phyloP scores from a whole-genome alignment of 2,797 vertebrate species.

The Sebastes alutus region DNA sequence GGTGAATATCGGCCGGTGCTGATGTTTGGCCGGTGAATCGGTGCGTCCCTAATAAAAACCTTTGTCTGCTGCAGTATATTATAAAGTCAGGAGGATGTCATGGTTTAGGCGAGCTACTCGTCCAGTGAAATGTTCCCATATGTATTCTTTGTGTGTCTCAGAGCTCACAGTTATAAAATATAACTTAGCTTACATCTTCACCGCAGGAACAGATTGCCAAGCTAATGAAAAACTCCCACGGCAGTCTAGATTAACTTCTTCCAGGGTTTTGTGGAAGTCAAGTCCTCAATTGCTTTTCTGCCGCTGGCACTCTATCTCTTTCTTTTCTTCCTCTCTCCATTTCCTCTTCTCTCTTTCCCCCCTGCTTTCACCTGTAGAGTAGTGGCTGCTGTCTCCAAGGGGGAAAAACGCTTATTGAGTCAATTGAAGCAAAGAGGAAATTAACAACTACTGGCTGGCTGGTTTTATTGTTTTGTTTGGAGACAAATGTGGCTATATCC shows the following conservation, averaged over 20 bases:
- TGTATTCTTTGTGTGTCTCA: constrained; percentile 56
- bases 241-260: constrained; percentile 74
- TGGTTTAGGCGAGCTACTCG: constrained; percentile 24
- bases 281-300: constrained; percentile 71
- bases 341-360: constrained; percentile 24
- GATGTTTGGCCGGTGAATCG: no score
- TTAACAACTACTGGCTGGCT: constrained; percentile 75
- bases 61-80: constrained; percentile 4
- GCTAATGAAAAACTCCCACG: constrained; percentile 74
- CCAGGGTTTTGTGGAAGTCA: constrained; percentile 65
- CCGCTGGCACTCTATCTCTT: constrained; percentile 50
- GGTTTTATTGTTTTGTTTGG: constrained; percentile 76
- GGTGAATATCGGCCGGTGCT: no score
- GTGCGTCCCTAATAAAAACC: no score
- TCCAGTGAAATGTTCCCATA: constrained; percentile 57
- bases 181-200: constrained; percentile 72
- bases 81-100: constrained; percentile 11
- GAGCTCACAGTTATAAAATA: constrained; percentile 69
- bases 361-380: constrained; percentile 64
- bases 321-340: constrained; percentile 35
- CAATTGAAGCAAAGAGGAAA: constrained; percentile 74
- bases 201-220: constrained; percentile 71
- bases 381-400: constrained; percentile 54
- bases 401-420: constrained; percentile 59
- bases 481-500: constrained; percentile 61